Evolutionary conservation across 2,113 vertebrate species (phyloP), one percentile per base, ranked within the genome.

Genomic region (Ibidorhyncha struthersii): DNA sequence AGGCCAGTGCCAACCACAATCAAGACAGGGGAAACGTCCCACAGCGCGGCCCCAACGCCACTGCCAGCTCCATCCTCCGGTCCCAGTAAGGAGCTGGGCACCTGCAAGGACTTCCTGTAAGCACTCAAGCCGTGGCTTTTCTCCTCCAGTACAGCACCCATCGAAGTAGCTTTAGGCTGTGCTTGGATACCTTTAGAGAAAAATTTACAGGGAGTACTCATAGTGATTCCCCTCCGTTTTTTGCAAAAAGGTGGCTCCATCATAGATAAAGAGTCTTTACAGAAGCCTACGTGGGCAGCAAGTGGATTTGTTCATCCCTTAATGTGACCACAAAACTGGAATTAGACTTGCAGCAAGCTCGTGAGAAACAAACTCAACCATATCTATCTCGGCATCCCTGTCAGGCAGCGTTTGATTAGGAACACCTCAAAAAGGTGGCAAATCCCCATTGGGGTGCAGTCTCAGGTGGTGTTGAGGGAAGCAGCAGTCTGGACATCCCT

Each of bases 31-130:
- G 43, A 83, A 56, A 22, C 1, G 0, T 71, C 59, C 59, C 40
- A 34, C 19, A 36, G 65, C 8, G 1, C 3, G 7, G 9, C 29
- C 45, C 47, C 2, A 2, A 4, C 1, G 1, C 13, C 49, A 32
- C 27, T 50, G 43, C 38, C 76, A 94, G 45, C 30, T 41, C 45
- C 12, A 5, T 47, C 56, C 67, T 55, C 17, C 4, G 0, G 52
- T 26, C 43, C 59, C 77, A 67, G 29, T 16, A 34, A 63, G 61
- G 50, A 84, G 47, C 49, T 4, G 19, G n/a, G 69, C 2, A 3
- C 23, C 61, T 74, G 18, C 26, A 23, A 30, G 25, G 30, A 58
- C 32, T 47, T 71, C 76, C 61, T 63, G 26, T 15, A 13, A 8
- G 19, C 74, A 32, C 36, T 45, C 16, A 29, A 36, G 34, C 6